These are phyloP conservation scores for Erpornis zantholeuca DNA, from an alignment of 2,113 vertebrate genomes.

Conservation along the genomic window DNA sequence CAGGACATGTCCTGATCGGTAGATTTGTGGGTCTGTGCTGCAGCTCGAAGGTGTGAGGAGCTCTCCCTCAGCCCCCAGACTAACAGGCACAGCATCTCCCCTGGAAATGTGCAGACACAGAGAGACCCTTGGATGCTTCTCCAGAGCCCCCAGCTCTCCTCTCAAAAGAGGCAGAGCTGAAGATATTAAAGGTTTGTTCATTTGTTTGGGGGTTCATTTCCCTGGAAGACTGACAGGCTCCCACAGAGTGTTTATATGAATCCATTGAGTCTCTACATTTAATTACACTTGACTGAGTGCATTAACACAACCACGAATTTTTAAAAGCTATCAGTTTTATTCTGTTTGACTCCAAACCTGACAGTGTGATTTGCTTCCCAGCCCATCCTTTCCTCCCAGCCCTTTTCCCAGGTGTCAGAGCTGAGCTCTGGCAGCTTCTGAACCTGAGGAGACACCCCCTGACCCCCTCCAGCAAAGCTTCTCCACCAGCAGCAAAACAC, in stretches of 20 bases:
- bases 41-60: not conserved
- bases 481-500: not conserved
- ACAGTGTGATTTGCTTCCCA: not conserved
- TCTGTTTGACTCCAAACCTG: not conserved
- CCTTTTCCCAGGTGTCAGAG: not conserved
- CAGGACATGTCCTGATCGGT: fast-evolving
- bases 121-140: not conserved
- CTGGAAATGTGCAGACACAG: not conserved
- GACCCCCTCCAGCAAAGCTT: not conserved
- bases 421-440: not conserved
- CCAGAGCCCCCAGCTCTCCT: not conserved
- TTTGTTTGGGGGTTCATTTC: not conserved
- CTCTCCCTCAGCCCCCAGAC: not conserved
- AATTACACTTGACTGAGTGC: not conserved
- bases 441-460: not conserved
- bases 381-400: not conserved
- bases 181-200: not conserved
- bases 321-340: not conserved
- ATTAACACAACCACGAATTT: not conserved
- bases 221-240: not conserved
- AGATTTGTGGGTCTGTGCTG: not conserved
- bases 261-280: not conserved
- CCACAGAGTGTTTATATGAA: not conserved
- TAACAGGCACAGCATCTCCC: fast-evolving
- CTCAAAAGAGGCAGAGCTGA: not conserved